Base-by-base conservation (phyloP, 2,888 invertebrate species). In the Macrosoma leucophasiata region DNA sequence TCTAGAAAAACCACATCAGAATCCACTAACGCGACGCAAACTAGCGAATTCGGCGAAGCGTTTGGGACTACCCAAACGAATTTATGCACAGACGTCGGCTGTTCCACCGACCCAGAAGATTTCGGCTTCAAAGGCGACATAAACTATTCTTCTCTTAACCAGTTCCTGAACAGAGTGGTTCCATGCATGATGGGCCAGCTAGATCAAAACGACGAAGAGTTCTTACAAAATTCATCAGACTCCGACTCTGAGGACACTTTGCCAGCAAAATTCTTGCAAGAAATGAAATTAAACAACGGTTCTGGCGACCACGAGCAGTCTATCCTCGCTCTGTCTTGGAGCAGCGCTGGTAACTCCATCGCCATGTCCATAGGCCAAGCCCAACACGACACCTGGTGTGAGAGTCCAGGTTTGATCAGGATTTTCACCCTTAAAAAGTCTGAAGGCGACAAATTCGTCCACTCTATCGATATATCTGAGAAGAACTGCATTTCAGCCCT, bases 391-490 rank as follows among this genome's bases (percentile, higher is more conserved):
- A 52, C 52, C 1, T 82, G 82, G 78, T 82, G 81, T 19, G 61
- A 72, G 0, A 69, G 73, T 20, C 62, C 69, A 2, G 82, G 82
- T 0, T 15, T 74, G 4, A 69, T 82, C 6, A 56, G 70, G 3
- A 54, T 82, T 3, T 82, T 63, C 29, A 74, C 68, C 0, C 34
- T 63, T 0, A 76, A 72, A 41, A 52, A 66, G 2, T 76, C 59
- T 60, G 86, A 75, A 87, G 87, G 61, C 87, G 87, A 72, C 17
- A 60, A 59, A 2, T 58, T 79, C 3, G 59, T 65, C 0, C 66
- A 69, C 19, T 39, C 51, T 1, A 34, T 71, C 3, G 78, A 81
- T 27, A 55, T 82, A 1, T 53, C 62, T 0, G 77, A 81, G 28
- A 77, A 76, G 36, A 73, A 66, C 14, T 84, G 82, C 27, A 61